phyloP scores from a whole-genome alignment of 2,797 vertebrate species.

The Gymnopithys bicolor region DNA sequence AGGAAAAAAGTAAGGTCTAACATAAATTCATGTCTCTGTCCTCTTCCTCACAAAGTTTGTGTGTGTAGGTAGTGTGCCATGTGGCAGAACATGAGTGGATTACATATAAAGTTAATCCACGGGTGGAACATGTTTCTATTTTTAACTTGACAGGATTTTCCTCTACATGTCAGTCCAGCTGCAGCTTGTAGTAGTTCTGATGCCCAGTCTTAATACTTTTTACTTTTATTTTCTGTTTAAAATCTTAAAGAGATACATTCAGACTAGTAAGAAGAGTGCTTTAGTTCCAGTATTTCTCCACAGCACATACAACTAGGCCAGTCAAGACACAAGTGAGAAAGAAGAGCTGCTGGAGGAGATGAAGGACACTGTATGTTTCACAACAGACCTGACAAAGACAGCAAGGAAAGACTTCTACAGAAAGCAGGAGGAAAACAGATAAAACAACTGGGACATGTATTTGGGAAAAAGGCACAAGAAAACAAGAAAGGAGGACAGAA shows the following conservation, averaged over 20 bases:
- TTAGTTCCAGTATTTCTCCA: background rate
- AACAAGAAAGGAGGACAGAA: background rate
- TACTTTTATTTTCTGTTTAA: constrained; percentile 3
- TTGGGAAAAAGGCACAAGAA: background rate
- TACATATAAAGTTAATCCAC: constrained; percentile 51
- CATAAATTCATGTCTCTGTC: background rate
- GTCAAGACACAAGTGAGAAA: background rate
- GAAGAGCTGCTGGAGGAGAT: background rate
- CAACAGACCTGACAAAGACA: background rate
- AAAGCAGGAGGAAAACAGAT: background rate
- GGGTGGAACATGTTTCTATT: constrained; percentile 49
- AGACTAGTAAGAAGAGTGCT: background rate
- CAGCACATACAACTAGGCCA: background rate
- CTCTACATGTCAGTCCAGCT: background rate
- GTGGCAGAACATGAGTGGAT: constrained; percentile 52
- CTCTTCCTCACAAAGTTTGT: background rate
- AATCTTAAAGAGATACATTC: background rate
- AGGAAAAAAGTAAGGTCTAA: background rate
- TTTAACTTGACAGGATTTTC: constrained; percentile 44
- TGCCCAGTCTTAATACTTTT: background rate
- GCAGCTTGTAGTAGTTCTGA: background rate
- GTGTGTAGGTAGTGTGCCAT: background rate
- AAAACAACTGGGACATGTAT: background rate
- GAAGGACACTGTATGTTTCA: background rate
- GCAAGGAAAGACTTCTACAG: background rate